Evolutionary conservation across 2,888 invertebrate genomes (phyloP), one percentile per base, ranked within the genome.

Genomic region (Kryphioiulus occultus): DNA sequence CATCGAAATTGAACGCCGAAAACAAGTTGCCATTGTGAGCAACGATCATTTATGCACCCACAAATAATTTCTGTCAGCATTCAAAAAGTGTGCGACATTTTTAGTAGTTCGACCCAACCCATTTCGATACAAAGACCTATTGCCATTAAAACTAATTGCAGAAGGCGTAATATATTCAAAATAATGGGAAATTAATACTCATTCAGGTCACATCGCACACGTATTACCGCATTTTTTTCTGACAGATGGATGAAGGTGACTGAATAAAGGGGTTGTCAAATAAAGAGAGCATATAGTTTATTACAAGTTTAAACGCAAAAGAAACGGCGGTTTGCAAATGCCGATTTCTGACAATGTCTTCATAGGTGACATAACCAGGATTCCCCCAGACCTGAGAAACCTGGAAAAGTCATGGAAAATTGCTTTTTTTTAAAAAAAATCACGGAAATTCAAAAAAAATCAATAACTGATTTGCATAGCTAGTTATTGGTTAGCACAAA

Each of bases 131-230:
- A 78, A 78, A 78, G 78, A 30, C 78, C 7, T 17, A 78, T 78
- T 30, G 30, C 78, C 26, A 30, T 78, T 78, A 78, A 26, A 78
- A 15, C 78, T 78, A 78, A 78, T 78, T 78, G 78, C 30, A 78
- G 78, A 78, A 78, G 78, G 78, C 78, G 78, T 78, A 78, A 78
- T 78, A 78, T 78, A 78, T 78, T 78, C 78, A 78, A 78, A 78
- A 78, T 78, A 78, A 78, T 32, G 78, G 78, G 30, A 78, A 78
- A 78, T 78, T 78, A 78, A 78, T 78, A 78, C 78, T 78, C 78
- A 78, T 78, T 78, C 26, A 78, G 78, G 78, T 78, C 78, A 15
- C 30, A 78, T 32, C 17, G 78, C 30, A 78, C 26, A 30, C 17
- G 15, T 26, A 30, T 78, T 78, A 78, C 35, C 2, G 78, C 78